Conservation (phyloP, 2,113 vertebrate genomes). For the Leptocoma aspasia region DNA sequence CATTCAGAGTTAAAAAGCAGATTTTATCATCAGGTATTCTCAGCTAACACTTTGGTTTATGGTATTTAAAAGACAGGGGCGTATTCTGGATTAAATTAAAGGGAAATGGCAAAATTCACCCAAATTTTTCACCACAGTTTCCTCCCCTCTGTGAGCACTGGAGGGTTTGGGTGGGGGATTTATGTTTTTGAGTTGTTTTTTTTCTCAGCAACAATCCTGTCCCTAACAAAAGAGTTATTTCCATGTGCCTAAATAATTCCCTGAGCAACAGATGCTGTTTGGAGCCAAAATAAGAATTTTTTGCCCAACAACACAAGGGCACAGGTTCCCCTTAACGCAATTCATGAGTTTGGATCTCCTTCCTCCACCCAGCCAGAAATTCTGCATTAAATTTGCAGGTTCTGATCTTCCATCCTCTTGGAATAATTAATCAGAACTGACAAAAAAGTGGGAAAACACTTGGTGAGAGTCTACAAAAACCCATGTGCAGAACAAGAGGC, state of each 20-base stretch:
- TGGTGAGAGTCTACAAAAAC: neutral
- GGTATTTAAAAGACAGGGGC: neutral
- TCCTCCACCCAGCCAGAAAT: neutral
- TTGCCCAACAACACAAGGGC: neutral
- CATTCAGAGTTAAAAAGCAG: neutral
- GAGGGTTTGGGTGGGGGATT: neutral
- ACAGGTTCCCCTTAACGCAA: neutral
- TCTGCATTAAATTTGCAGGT: neutral
- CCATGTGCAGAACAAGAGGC: neutral
- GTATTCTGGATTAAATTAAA: neutral
- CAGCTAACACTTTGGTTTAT: neutral
- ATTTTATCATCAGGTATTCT: neutral
- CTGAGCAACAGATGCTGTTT: neutral
- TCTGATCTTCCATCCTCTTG: neutral
- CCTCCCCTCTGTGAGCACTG: neutral
- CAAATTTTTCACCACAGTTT: neutral
- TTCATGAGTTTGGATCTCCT: neutral
- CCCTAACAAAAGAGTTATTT: neutral
- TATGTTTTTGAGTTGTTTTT: neutral
- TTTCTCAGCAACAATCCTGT: neutral
- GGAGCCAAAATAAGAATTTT: neutral
- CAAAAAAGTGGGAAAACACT: neutral
- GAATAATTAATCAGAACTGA: neutral
- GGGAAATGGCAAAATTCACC: neutral
- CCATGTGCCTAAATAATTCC: neutral